phyloP scores from a whole-genome alignment of 2,797 vertebrate species.

The Acanthurus lineatus region DNA sequence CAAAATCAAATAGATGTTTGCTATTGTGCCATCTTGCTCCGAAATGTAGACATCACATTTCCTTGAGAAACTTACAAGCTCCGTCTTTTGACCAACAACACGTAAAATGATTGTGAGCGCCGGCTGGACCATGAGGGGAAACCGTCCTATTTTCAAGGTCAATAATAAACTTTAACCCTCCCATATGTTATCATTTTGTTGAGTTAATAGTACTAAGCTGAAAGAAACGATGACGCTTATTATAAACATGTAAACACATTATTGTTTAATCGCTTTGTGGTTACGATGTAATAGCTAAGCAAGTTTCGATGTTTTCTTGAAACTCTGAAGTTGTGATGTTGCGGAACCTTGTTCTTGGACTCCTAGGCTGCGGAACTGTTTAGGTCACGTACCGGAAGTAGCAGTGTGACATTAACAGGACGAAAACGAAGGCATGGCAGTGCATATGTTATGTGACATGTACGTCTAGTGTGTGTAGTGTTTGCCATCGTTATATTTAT shows the following conservation, averaged over 20 bases:
- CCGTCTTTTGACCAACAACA: not conserved
- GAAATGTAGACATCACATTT: not conserved
- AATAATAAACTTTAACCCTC: not conserved
- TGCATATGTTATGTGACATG: not conserved
- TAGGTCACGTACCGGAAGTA: conserved; percentile 77
- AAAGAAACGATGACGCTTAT: no score
- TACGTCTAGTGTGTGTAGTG: fast-evolving
- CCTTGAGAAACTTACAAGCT: not conserved
- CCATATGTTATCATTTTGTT: not conserved
- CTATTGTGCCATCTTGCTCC: no score
- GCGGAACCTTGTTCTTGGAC: conserved; percentile 60
- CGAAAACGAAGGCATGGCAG: conserved; percentile 61
- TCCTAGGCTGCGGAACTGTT: conserved; percentile 44
- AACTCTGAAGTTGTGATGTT: no score
- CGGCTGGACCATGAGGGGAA: not conserved
- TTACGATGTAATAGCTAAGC: no score
- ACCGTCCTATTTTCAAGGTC: not conserved
- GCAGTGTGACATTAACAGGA: conserved; percentile 79
- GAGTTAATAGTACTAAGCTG: no score
- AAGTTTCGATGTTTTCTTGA: no score
- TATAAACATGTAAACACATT: no score
- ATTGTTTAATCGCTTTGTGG: no score
- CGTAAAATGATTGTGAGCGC: not conserved
- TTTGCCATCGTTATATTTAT: not conserved
- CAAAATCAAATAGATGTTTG: no score